Base-by-base conservation (phyloP, 1,140 invertebrate species). In the Drosophila parvula region DNA sequence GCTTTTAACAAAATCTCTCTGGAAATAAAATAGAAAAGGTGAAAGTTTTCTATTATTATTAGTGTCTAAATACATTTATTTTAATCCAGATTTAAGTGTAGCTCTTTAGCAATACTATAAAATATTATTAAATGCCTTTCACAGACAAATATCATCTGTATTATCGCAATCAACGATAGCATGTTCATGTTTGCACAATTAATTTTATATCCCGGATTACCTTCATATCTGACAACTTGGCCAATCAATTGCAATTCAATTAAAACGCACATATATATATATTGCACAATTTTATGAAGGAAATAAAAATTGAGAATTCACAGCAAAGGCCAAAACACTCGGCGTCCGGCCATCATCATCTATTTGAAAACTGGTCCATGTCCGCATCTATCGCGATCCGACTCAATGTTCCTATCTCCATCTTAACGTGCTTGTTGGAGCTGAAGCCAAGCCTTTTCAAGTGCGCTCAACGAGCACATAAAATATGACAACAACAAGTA, bases 401-500 rank as follows among this genome's bases (percentile, higher is more conserved):
- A 47, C 45, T 51, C 16, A 28, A 60, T 73, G 38, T 51, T 71
- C 67, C 65, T 51, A 59, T 73, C 53, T 71, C 55, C 16, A 44
- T 71, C 51, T 56, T 69, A 48, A 69, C 43, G 38, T 47, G 40
- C 30, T 36, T 70, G 51, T 70, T 22, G 22, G 32, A 53, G 50
- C 50, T 30, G 10, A 30, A 18, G 77, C 73, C 78, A 77, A 77
- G 81, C 67, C 81, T 85, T 77, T 77, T 63, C 45, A 83, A 77
- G 65, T 79, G 71, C 43, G 62, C 74, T 56, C 44, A 65, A 83
- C 80, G 74, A 83, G 78, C 81, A 78, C 64, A 85, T 85, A 84
- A 84, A 84, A 85, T 84, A 84, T 84, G 81, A 84, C 78, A 84
- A 81, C 74, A 85, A 84, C 81, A 81, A 84, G 81, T 85, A 84